Percentiles rank a stretch among this genome's conserved stretches.
These are phyloP conservation scores for Chaetura pelagica DNA, from an alignment of 2,113 vertebrate genomes.

Conservation along the genomic window DNA sequence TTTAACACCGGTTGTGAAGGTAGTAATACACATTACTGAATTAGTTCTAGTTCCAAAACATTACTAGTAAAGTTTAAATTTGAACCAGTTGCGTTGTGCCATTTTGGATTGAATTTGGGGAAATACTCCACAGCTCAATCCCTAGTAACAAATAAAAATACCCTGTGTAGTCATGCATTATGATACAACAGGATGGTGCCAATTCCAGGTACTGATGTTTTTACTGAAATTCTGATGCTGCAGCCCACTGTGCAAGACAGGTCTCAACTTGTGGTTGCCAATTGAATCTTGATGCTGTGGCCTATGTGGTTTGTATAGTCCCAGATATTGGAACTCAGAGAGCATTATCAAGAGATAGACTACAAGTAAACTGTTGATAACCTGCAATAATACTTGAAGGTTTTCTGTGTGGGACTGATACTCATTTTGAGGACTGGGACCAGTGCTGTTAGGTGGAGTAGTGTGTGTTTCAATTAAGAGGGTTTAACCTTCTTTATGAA, in stretches of 20 bases:
- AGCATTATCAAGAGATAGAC: background rate
- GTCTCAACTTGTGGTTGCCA: fast-evolving
- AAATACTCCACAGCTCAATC: background rate
- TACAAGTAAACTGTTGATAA: background rate
- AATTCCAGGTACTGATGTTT: background rate
- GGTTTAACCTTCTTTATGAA: background rate
- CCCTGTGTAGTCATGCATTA: fast-evolving
- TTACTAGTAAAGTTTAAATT: background rate
- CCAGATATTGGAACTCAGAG: background rate
- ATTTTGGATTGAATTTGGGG: background rate
- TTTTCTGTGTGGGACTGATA: background rate
- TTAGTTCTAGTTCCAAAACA: background rate
- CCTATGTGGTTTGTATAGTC: fast-evolving
- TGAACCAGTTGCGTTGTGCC: fast-evolving
- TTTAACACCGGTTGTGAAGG: background rate
- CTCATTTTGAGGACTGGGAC: background rate
- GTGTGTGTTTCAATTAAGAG: background rate
- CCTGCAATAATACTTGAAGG: background rate
- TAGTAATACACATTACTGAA: background rate
- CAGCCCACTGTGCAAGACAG: background rate
- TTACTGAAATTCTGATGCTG: background rate
- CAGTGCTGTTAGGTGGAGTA: background rate
- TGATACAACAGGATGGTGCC: background rate
- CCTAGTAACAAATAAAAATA: background rate
- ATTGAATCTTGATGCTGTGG: fast-evolving